These are phyloP conservation scores for Gouania willdenowi DNA, from an alignment of 2,797 vertebrate genomes.

Conservation along the genomic window DNA sequence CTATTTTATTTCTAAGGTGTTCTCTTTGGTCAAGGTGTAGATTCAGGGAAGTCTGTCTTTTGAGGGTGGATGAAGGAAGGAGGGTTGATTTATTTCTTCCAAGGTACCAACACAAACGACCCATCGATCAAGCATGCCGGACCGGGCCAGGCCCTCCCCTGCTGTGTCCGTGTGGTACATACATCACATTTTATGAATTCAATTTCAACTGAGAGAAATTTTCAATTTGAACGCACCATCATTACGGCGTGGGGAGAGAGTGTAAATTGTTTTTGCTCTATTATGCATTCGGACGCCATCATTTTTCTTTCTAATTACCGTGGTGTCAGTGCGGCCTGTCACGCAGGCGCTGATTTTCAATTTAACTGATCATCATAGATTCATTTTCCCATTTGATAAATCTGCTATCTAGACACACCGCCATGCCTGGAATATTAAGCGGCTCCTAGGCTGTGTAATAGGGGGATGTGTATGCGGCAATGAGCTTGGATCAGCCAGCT, in stretches of 20 bases:
- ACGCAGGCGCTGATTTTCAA: conserved; percentile 99
- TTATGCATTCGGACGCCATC: conserved; percentile 99
- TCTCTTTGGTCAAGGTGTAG: too few relatives aligned
- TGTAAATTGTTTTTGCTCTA: conserved; percentile 99
- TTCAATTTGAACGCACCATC: conserved; percentile 96
- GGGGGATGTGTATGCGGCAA: conserved; percentile 97
- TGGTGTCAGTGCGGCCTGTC: conserved; percentile 98
- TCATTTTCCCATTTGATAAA: conserved; percentile 99
- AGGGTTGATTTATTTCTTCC: background rate
- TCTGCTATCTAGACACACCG: conserved; percentile 88
- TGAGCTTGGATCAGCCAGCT: conserved; percentile 98
- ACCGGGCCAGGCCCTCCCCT: conserved; percentile 72
- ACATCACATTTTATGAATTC: conserved; percentile 98
- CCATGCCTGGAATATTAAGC: conserved; percentile 96
- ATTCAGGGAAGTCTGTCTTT: too few relatives aligned
- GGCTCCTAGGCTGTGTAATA: conserved; percentile 84
- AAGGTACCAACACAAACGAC: conserved; percentile 86
- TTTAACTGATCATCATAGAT: conserved; percentile 99
- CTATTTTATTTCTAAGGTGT: too few relatives aligned
- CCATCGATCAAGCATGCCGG: conserved; percentile 80
- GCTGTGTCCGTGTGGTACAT: conserved; percentile 85
- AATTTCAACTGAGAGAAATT: conserved; percentile 90
- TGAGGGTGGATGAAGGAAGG: too few relatives aligned
- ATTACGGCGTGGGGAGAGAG: conserved; percentile 92
- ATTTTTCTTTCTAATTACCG: conserved; percentile 99